These are phyloP conservation scores for Enteromius anoplus DNA, from an alignment of 2,797 vertebrate species.

Conservation along the genomic window DNA sequence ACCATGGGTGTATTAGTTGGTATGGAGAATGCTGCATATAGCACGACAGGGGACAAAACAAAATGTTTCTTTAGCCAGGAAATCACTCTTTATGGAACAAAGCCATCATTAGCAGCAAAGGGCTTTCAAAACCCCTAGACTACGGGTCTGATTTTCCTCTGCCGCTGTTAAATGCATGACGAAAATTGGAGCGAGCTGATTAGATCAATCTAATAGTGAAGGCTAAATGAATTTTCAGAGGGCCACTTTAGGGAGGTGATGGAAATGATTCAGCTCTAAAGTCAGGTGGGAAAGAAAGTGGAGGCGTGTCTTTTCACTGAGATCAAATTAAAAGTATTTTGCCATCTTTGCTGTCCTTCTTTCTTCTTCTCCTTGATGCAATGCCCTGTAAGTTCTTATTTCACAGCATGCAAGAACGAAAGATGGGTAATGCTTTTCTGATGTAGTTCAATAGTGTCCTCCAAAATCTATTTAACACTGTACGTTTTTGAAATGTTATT, in stretches of 20 bases:
- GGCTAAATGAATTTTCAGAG: conserved; percentile 71
- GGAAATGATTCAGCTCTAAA: conserved; percentile 61
- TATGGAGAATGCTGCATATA: no score
- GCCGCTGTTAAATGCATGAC: conserved; percentile 62
- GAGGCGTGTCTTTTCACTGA: conserved; percentile 60
- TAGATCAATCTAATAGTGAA: conserved; percentile 77
- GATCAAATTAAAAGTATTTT: conserved; percentile 64
- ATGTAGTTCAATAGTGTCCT: conserved; percentile 46
- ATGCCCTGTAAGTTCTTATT: conserved; percentile 40
- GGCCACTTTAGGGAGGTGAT: conserved; percentile 72
- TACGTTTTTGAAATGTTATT: conserved; percentile 30
- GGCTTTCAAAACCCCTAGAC: conserved; percentile 60
- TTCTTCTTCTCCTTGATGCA: conserved; percentile 24
- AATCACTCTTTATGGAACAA: conserved; percentile 38
- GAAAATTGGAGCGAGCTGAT: conserved; percentile 73
- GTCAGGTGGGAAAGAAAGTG: conserved; percentile 67
- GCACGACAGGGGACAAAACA: not conserved
- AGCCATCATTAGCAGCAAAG: conserved; percentile 42
- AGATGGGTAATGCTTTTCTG: conserved; percentile 59
- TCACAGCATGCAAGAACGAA: conserved; percentile 44
- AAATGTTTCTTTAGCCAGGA: conserved; percentile 29
- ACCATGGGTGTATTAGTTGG: not conserved
- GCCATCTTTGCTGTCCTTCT: conserved; percentile 30
- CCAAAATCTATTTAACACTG: conserved; percentile 62
- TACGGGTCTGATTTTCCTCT: conserved; percentile 61